phyloP scores from a whole-genome alignment of 1,140 invertebrate species.

The Coboldia fuscipes region DNA sequence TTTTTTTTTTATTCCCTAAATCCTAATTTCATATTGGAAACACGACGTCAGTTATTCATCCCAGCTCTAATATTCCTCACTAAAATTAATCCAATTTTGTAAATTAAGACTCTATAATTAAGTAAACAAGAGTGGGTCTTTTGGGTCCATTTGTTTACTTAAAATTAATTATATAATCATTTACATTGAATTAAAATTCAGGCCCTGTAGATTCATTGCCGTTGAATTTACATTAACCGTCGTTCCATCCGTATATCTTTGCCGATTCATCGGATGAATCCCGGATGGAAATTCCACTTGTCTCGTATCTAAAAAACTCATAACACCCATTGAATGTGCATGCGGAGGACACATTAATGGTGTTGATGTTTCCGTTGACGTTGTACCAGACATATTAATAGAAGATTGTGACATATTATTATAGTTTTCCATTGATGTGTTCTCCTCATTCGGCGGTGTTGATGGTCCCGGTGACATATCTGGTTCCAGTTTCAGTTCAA shows the following conservation, averaged over 20 bases:
- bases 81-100: too few relatives aligned
- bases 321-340: constrained; percentile 26
- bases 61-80: too few relatives aligned
- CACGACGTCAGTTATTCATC: too few relatives aligned
- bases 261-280: constrained; percentile 23
- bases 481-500: constrained; percentile 35
- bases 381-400: constrained; percentile 28
- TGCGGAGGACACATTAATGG: constrained; percentile 23
- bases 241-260: constrained; percentile 24
- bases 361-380: constrained; percentile 24
- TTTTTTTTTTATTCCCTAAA: too few relatives aligned
- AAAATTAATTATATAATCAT: constrained; percentile 9
- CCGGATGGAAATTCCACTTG: constrained; percentile 27
- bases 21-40: too few relatives aligned
- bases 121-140: not conserved
- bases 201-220: constrained; percentile 42
- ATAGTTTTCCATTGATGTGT: constrained; percentile 18
- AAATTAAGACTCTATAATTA: too few relatives aligned
- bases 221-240: constrained; percentile 21
- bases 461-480: constrained; percentile 27
- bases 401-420: constrained; percentile 23
- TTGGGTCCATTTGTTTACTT: constrained; percentile 9
- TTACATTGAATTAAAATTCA: constrained; percentile 53
- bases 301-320: constrained; percentile 33
- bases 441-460: constrained; percentile 14